Percentiles rank a stretch among this genome's conserved stretches.
Evolutionary conservation across 2,797 vertebrate species (phyloP).

Genomic region (Leptodactylus fallax): DNA sequence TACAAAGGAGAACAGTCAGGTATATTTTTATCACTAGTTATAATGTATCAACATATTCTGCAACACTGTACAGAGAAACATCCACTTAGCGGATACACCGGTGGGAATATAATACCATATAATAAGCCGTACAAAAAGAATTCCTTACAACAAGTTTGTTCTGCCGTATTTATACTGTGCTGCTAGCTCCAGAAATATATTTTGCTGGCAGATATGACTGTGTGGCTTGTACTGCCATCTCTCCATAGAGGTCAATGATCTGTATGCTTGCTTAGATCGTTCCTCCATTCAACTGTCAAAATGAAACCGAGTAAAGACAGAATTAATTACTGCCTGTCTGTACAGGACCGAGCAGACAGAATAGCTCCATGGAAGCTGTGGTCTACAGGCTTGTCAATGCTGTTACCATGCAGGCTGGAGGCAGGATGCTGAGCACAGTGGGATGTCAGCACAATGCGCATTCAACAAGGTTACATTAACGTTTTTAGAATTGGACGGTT

Average conservation of each 20-base stretch:
- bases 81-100: not conserved
- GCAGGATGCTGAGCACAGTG: not conserved
- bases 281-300: slow-evolving; percentile 21
- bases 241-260: slow-evolving; percentile 28
- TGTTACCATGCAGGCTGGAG: slow-evolving; percentile 19
- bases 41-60: not conserved
- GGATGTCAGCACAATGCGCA: not conserved
- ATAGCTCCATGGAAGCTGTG: not conserved
- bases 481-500: not conserved
- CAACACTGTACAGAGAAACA: not conserved
- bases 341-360: not conserved
- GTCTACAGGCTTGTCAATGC: not conserved
- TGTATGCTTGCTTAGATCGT: not conserved
- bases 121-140: not conserved
- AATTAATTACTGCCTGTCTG: slow-evolving; percentile 32
- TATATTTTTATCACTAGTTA: not conserved
- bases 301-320: slow-evolving; percentile 23
- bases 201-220: not conserved
- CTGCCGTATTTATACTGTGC: not conserved
- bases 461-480: not conserved
- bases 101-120: too few relatives aligned
- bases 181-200: not conserved
- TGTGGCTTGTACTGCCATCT: not conserved
- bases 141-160: not conserved
- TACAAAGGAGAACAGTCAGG: not conserved